These are phyloP conservation scores for Ciconia maguari DNA, from an alignment of 2,113 vertebrate species.

Conservation along the genomic window DNA sequence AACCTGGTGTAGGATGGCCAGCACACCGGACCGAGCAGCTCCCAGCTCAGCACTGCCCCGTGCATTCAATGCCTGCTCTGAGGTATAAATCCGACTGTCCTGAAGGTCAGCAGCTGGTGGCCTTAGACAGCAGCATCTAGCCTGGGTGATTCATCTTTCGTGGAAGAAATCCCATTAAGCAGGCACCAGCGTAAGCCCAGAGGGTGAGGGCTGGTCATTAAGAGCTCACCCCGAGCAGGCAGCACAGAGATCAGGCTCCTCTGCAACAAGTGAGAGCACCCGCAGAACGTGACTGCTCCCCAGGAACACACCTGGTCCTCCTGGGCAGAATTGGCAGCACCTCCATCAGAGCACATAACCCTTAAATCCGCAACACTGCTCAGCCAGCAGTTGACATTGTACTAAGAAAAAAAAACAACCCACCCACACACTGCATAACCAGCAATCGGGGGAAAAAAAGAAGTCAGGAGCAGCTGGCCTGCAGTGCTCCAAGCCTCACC, in stretches of 20 bases:
- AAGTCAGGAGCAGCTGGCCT: background rate
- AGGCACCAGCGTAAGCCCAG: background rate
- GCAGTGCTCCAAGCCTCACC: background rate
- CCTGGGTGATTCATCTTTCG: constrained; percentile 37
- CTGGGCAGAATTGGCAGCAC: background rate
- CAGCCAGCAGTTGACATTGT: background rate
- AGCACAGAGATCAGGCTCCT: background rate
- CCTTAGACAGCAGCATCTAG: constrained; percentile 40
- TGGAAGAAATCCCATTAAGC: constrained; percentile 38
- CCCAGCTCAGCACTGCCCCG: background rate
- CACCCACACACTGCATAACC: background rate
- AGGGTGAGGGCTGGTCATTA: background rate
- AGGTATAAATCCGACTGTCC: constrained; percentile 43
- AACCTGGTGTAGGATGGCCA: background rate
- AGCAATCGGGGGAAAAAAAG: background rate
- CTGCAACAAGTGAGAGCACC: background rate
- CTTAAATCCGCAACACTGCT: background rate
- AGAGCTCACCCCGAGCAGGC: background rate
- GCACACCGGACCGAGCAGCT: background rate
- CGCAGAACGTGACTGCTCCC: background rate
- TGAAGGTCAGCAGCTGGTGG: constrained; percentile 49
- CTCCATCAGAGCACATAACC: background rate
- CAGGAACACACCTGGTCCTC: background rate
- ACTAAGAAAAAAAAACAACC: background rate
- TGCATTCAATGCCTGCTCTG: background rate